These are phyloP conservation scores for Leptatherina wallacei DNA, from an alignment of 2,797 vertebrate genomes.

Conservation along the genomic window DNA sequence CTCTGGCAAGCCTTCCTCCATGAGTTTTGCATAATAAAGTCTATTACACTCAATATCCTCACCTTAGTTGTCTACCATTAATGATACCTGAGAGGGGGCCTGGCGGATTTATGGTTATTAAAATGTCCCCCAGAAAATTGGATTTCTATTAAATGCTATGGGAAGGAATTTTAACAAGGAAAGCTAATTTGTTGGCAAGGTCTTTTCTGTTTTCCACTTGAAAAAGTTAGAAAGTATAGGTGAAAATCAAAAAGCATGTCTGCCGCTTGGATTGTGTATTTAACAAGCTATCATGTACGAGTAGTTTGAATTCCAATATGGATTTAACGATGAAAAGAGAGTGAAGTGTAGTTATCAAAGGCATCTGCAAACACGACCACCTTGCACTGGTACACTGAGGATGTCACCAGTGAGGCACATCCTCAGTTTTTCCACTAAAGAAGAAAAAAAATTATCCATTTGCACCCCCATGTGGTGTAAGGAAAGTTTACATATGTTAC, in stretches of 20 bases:
- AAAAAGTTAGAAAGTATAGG: slow-evolving; percentile 32
- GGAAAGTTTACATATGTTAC: slow-evolving; percentile 21
- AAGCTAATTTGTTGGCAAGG: slow-evolving; percentile 65
- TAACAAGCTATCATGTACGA: slow-evolving; percentile 16
- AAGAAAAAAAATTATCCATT: slow-evolving; percentile 40
- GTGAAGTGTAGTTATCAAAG: slow-evolving; percentile 30
- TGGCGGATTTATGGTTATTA: slow-evolving; percentile 72
- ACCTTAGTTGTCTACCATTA: slow-evolving; percentile 61
- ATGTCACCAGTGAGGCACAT: background rate
- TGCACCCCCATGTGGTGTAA: slow-evolving; percentile 63
- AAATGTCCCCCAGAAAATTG: slow-evolving; percentile 73
- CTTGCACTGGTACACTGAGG: background rate
- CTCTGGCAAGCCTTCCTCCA: slow-evolving; percentile 52
- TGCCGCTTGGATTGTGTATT: slow-evolving; percentile 14
- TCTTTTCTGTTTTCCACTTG: slow-evolving; percentile 44
- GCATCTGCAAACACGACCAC: slow-evolving; percentile 15
- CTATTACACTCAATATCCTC: slow-evolving; percentile 62
- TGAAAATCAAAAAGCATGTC: slow-evolving; percentile 31
- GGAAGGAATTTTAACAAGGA: slow-evolving; percentile 77
- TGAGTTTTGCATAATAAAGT: slow-evolving; percentile 68
- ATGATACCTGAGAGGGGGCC: slow-evolving; percentile 52
- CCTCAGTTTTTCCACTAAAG: background rate
- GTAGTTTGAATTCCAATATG: slow-evolving; percentile 28
- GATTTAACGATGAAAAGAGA: slow-evolving; percentile 25
- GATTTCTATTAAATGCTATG: slow-evolving; percentile 79